Evolutionary conservation across 2,113 vertebrate species (phyloP).

Genomic region (cat (Felis catus)): F.catus_Fca126_mat1.0 CM031419.1:114561501-114562000

Average conservation of each 20-base stretch:
- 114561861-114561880: conserved; percentile 17
- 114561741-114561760: background rate
- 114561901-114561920: conserved; percentile 69
- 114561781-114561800: background rate
- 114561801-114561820: background rate
- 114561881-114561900: conserved; percentile 8
- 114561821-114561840: background rate
- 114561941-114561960: conserved; percentile 69
- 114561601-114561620: background rate
- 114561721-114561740: background rate
- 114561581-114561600: background rate
- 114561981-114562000: conserved; percentile 15
- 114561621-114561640: background rate
- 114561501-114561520: background rate
- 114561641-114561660: background rate
- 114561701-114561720: background rate
- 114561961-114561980: conserved; percentile 33
- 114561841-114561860: conserved; percentile 45
- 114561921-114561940: conserved; percentile 72
- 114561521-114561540: background rate
- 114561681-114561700: background rate
- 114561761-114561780: background rate
- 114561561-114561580: background rate
- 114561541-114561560: background rate
- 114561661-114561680: background rate